phyloP scores from a whole-genome alignment of 2,888 invertebrate species.

The Sinotaia quadrata region DNA sequence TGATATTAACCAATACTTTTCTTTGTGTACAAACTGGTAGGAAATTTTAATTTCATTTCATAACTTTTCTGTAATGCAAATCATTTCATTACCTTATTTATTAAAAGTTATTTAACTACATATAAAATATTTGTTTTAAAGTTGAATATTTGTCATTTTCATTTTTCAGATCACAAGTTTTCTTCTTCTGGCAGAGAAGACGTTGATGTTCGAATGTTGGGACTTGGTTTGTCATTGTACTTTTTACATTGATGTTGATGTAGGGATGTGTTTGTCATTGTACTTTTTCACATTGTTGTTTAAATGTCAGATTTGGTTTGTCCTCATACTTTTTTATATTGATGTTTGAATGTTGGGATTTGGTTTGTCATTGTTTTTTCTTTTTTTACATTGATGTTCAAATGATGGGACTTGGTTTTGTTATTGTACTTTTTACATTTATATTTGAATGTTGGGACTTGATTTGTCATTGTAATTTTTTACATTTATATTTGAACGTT shows the following conservation, averaged over 20 bases:
- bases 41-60: too few relatives aligned
- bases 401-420: neutral
- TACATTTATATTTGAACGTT: conserved; percentile 96
- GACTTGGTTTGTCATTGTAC: conserved; percentile 66
- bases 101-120: too few relatives aligned
- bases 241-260: neutral
- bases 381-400: neutral
- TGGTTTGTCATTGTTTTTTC: conserved; percentile 50
- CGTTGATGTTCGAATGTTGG: conserved; percentile 93
- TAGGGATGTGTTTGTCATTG: neutral
- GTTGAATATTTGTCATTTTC: too few relatives aligned
- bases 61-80: too few relatives aligned
- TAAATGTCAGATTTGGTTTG: neutral
- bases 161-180: conserved; percentile 80
- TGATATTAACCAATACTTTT: too few relatives aligned
- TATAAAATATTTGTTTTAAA: too few relatives aligned
- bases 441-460: neutral
- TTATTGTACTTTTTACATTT: neutral
- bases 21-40: too few relatives aligned
- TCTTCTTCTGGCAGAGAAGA: conserved; percentile 96
- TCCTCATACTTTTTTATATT: too few relatives aligned
- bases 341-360: conserved; percentile 89
- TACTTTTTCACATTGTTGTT: neutral
- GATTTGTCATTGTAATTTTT: neutral
- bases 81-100: too few relatives aligned